These are phyloP conservation scores for Autographa pulchrina DNA, from an alignment of 2,888 invertebrate species.

Conservation along the genomic window DNA sequence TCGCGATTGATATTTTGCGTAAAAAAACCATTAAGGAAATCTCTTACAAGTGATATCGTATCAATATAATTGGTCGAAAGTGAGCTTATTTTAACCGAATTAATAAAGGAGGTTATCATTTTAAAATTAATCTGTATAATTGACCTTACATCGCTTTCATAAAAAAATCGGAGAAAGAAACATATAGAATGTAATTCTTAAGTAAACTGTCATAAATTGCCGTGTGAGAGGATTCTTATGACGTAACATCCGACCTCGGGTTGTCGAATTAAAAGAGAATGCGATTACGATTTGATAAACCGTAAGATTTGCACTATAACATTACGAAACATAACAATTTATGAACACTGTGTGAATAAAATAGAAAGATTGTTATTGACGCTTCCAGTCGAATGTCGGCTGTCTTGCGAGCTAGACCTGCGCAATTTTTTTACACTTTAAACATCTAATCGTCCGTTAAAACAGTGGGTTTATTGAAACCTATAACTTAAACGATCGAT, in stretches of 20 bases:
- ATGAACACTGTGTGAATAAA: slow-evolving; percentile 55
- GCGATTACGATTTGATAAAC: slow-evolving; percentile 65
- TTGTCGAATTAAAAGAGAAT: slow-evolving; percentile 62
- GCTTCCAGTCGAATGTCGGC: slow-evolving; percentile 40
- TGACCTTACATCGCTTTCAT: background rate
- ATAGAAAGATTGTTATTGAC: slow-evolving; percentile 46
- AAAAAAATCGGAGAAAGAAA: background rate
- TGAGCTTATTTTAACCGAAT: background rate
- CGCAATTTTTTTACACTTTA: background rate
- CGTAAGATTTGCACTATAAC: slow-evolving; percentile 58
- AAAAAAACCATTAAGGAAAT: background rate
- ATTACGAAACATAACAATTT: slow-evolving; percentile 57
- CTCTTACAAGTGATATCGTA: background rate
- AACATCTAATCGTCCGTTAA: background rate
- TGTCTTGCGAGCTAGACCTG: slow-evolving; percentile 10
- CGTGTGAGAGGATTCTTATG: slow-evolving; percentile 57
- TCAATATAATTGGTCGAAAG: background rate
- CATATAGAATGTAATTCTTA: slow-evolving; percentile 26
- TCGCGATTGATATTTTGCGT: background rate
- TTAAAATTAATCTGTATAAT: background rate
- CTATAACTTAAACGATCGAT: background rate
- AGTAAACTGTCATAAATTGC: slow-evolving; percentile 44
- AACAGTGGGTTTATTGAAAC: background rate
- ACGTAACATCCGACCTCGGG: slow-evolving; percentile 60
- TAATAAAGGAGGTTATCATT: background rate